A percentile compares a stretch with the other conserved stretches of the same genome.
Conservation (phyloP, 2,113 vertebrate species). For the Hymenochirus boettgeri region DNA sequence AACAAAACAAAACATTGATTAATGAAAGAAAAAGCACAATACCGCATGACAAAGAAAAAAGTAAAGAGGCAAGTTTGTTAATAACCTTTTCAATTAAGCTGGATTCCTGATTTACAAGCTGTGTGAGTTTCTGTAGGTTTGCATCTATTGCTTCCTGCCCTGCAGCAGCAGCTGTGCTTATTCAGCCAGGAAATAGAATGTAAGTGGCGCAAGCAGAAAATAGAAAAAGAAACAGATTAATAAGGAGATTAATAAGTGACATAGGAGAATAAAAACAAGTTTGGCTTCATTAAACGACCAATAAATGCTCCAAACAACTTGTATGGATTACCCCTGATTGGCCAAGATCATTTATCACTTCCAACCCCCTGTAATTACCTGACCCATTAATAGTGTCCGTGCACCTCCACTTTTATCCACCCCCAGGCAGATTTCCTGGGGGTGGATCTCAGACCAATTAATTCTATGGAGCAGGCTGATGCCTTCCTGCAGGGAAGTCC, state of each 20-base stretch:
- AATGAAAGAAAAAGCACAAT: neutral
- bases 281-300: slow-evolving; percentile 18
- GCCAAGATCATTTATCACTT: no score
- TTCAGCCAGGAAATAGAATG: slow-evolving; percentile 53
- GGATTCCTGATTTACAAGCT: slow-evolving; percentile 99
- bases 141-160: slow-evolving; percentile 86
- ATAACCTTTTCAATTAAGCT: slow-evolving; percentile 98
- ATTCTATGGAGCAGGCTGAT: no score
- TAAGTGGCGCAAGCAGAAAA: slow-evolving; percentile 23
- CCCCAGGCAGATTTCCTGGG: no score
- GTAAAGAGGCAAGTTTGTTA: no score
- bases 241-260: neutral
- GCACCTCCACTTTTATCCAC: no score
- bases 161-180: slow-evolving; percentile 72
- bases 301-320: no score
- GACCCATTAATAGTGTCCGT: no score
- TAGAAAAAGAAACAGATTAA: neutral
- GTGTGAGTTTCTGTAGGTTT: slow-evolving; percentile 97
- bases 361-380: no score
- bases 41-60: no score
- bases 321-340: no score
- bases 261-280: neutral
- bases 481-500: no score
- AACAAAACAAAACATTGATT: neutral
- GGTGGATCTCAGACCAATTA: no score